A percentile compares a stretch with the other conserved stretches of the same genome.
These are phyloP conservation scores for Cololabis saira DNA, from an alignment of 2,113 vertebrate species.

Conservation along the genomic window DNA sequence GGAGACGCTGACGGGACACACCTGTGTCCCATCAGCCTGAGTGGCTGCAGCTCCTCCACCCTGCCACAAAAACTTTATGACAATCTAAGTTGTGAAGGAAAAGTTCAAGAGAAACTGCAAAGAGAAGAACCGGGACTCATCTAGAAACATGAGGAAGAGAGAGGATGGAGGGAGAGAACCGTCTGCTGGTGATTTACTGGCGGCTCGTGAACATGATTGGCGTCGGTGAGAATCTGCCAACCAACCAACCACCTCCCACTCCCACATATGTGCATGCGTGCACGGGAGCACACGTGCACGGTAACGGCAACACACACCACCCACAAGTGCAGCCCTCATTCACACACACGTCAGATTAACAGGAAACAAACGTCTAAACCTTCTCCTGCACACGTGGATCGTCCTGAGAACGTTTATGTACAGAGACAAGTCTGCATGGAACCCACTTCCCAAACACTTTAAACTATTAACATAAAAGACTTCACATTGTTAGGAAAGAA, in stretches of 20 bases:
- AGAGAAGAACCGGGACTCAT: no score
- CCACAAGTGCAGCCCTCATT: constrained; percentile 29
- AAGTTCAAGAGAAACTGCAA: neutral
- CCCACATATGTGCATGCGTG: constrained; percentile 51
- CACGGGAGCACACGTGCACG: constrained; percentile 38
- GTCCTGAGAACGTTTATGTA: no score
- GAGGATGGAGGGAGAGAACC: constrained; percentile 8
- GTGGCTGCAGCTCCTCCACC: no score
- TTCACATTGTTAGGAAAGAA: no score
- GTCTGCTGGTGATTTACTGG: constrained; percentile 74
- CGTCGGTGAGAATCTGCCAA: constrained; percentile 66
- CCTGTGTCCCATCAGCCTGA: no score
- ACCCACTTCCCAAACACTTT: no score
- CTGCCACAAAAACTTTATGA: no score
- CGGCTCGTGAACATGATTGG: constrained; percentile 78
- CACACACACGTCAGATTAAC: constrained; percentile 38
- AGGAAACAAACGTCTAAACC: constrained; percentile 15
- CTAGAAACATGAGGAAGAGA: neutral
- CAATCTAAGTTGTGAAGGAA: constrained; percentile 15
- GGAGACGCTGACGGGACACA: no score
- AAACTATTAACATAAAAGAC: no score
- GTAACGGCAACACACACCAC: neutral
- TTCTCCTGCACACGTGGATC: no score
- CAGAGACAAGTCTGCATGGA: no score
- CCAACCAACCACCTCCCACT: constrained; percentile 43